Evolutionary conservation across 2,888 invertebrate genomes (phyloP).

Genomic region (Machimus rusticus): DNA sequence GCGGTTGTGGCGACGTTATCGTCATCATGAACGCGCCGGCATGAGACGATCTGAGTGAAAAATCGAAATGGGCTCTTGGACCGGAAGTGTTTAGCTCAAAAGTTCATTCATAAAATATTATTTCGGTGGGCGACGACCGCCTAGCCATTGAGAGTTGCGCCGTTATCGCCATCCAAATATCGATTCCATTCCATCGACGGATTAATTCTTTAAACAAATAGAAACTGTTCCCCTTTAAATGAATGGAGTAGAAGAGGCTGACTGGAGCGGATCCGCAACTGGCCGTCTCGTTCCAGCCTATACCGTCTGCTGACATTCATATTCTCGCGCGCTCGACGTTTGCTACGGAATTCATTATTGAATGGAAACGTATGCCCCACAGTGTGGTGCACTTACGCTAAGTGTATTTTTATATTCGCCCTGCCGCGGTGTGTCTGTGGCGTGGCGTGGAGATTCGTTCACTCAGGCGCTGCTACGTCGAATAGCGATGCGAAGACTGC

Average conservation of each 20-base stretch:
- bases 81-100: constrained; percentile 20
- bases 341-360: constrained; percentile 46
- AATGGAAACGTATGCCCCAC: constrained; percentile 39
- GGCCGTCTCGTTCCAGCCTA: not conserved
- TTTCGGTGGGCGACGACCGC: not conserved
- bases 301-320: constrained; percentile 22
- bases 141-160: not conserved
- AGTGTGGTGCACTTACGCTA: constrained; percentile 17
- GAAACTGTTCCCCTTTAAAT: not conserved
- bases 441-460: not conserved
- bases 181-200: constrained; percentile 4
- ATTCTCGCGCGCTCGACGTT: constrained; percentile 26
- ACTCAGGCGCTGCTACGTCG: not conserved
- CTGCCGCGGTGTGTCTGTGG: not conserved
- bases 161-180: not conserved
- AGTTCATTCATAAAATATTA: constrained; percentile 47
- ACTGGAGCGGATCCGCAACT: not conserved
- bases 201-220: constrained; percentile 22
- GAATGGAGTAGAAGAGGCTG: not conserved
- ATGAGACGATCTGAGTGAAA: not conserved
- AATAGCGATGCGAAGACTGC: not conserved
- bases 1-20: not conserved
- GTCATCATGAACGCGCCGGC: not conserved
- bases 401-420: not conserved
- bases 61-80: not conserved